These are phyloP conservation scores for Vesta saturnalis DNA, from an alignment of 2,888 invertebrate genomes.

Conservation along the genomic window DNA sequence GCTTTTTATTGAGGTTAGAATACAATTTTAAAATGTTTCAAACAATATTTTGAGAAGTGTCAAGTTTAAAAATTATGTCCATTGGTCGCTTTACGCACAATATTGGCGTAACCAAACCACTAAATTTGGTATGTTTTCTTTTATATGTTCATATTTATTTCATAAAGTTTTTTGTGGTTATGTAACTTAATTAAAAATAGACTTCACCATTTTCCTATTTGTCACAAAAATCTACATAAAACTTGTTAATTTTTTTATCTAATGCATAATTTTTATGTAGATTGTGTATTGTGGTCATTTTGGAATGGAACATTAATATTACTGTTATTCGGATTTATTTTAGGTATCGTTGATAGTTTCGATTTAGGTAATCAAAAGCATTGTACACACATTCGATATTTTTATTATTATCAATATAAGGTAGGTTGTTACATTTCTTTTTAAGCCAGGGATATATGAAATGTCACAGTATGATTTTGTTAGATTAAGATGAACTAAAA, in stretches of 20 bases:
- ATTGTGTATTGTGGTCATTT: constrained; percentile 38
- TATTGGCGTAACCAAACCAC: constrained; percentile 25
- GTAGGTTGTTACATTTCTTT: no score
- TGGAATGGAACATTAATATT: constrained; percentile 39
- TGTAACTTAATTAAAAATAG: constrained; percentile 29
- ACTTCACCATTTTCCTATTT: constrained; percentile 24
- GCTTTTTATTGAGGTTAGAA: constrained; percentile 29
- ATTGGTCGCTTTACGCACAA: constrained; percentile 19
- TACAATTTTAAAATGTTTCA: constrained; percentile 16
- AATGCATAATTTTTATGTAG: constrained; percentile 35
- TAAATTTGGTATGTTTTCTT: constrained; percentile 29
- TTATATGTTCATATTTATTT: constrained; percentile 18
- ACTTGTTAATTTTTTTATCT: no score
- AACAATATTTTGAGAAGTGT: neutral
- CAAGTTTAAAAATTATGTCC: constrained; percentile 31
- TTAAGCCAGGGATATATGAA: no score
- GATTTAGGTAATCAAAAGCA: constrained; percentile 23
- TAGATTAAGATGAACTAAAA: no score
- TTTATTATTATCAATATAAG: neutral
- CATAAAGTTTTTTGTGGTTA: constrained; percentile 20
- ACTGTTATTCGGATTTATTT: constrained; percentile 41
- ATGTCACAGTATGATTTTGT: no score
- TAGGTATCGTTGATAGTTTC: constrained; percentile 41
- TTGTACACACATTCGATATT: neutral
- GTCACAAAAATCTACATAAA: no score